phyloP scores from a whole-genome alignment of 2,113 vertebrate genomes.

The Rhodinocichla rosea region DNA sequence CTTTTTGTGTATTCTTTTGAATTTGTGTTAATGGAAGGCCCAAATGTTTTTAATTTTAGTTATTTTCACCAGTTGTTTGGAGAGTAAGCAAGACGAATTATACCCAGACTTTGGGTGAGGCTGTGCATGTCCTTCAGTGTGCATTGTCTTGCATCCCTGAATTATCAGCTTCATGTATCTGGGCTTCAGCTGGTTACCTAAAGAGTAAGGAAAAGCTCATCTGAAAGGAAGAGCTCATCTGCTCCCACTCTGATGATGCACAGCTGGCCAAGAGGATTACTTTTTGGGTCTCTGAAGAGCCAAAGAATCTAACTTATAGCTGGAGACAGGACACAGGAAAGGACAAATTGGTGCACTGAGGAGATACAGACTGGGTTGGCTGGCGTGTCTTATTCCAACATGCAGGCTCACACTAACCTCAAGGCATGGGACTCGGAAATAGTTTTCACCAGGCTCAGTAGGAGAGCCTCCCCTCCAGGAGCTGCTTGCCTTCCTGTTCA shows the following conservation, averaged over 20 bases:
- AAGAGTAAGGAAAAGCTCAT: not conserved
- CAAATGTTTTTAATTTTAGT: not conserved
- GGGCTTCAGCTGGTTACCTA: not conserved
- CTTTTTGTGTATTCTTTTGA: not conserved
- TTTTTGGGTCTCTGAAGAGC: not conserved
- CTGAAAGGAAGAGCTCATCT: not conserved
- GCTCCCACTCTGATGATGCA: not conserved
- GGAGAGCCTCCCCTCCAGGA: not conserved
- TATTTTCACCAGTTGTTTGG: not conserved
- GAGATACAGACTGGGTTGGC: not conserved
- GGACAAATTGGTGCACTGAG: not conserved
- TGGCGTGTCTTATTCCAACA: not conserved
- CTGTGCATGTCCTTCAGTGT: not conserved
- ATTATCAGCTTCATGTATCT: not conserved
- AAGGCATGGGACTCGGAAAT: not conserved
- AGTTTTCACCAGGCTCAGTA: not conserved
- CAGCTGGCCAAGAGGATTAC: constrained; percentile 25
- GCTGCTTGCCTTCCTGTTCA: constrained; percentile 5
- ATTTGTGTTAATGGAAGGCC: not conserved
- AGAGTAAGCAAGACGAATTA: not conserved
- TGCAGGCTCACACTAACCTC: constrained; percentile 9
- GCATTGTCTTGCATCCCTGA: not conserved
- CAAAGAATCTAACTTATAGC: not conserved
- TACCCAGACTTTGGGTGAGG: not conserved
- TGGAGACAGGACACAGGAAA: constrained; percentile 2